Percentiles rank a stretch among this genome's conserved stretches.
Evolutionary conservation across 2,113 vertebrate genomes (phyloP).

Genomic region (Crocuta crocuta): DNA sequence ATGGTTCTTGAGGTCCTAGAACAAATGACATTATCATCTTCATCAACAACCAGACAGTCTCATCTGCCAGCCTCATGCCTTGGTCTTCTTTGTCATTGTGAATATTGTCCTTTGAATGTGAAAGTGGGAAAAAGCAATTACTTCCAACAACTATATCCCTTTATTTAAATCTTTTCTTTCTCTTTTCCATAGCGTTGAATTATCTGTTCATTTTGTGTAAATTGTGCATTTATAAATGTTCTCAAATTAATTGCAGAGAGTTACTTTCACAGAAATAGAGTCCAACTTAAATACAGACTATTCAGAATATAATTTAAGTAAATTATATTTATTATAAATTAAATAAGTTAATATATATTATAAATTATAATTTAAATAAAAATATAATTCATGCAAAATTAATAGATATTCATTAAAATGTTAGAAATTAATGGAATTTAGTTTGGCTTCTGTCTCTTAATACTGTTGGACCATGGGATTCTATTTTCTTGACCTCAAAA

Average conservation of each 20-base stretch:
- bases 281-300: not conserved
- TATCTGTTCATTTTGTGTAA: not conserved
- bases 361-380: not conserved
- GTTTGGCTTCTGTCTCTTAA: not conserved
- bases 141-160: not conserved
- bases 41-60: not conserved
- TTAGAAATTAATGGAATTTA: not conserved
- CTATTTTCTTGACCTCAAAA: not conserved
- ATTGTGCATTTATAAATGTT: conserved; percentile 1
- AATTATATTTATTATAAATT: not conserved
- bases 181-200: not conserved
- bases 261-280: conserved; percentile 6
- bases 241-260: not conserved
- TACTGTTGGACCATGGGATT: not conserved
- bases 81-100: not conserved
- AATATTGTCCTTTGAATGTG: not conserved
- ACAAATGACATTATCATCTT: not conserved
- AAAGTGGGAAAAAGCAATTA: not conserved
- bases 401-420: not conserved
- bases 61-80: not conserved
- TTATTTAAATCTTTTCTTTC: conserved; percentile 43
- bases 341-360: not conserved
- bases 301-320: not conserved
- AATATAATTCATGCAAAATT: not conserved
- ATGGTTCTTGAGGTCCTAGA: not conserved